Evolutionary conservation across 2,888 invertebrate species (phyloP).

Genomic region (Hoplodrina ambigua): DNA sequence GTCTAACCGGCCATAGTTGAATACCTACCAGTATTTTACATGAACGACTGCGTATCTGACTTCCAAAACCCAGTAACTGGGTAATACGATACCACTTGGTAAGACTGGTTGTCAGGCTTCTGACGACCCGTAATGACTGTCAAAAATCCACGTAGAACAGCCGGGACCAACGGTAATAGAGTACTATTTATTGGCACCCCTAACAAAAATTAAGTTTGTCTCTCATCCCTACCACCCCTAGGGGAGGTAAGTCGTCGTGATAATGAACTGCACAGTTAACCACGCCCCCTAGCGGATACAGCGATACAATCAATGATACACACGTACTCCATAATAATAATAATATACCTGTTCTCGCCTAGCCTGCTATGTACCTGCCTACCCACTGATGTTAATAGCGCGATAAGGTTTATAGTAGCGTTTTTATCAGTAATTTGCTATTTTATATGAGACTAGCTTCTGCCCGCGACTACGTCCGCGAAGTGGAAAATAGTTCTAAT

Average conservation of each 20-base stretch:
- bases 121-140: too few relatives aligned
- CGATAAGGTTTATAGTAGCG: conserved; percentile 48
- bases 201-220: neutral
- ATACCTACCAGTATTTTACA: too few relatives aligned
- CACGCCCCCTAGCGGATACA: conserved; percentile 49
- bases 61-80: too few relatives aligned
- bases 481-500: too few relatives aligned
- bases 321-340: conserved; percentile 33
- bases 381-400: conserved; percentile 49
- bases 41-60: too few relatives aligned
- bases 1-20: too few relatives aligned
- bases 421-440: conserved; percentile 52
- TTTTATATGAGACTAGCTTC: conserved; percentile 25
- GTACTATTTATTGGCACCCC: too few relatives aligned
- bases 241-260: conserved; percentile 26
- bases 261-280: conserved; percentile 44
- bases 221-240: neutral
- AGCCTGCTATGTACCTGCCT: conserved; percentile 38
- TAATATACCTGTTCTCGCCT: conserved; percentile 48
- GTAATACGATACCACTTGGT: too few relatives aligned
- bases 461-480: neutral
- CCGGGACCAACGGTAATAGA: too few relatives aligned
- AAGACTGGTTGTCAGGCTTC: too few relatives aligned
- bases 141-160: too few relatives aligned
- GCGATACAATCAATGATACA: conserved; percentile 53